phyloP scores from a whole-genome alignment of 1,140 invertebrate species.

The Bombus cullumanus region DNA sequence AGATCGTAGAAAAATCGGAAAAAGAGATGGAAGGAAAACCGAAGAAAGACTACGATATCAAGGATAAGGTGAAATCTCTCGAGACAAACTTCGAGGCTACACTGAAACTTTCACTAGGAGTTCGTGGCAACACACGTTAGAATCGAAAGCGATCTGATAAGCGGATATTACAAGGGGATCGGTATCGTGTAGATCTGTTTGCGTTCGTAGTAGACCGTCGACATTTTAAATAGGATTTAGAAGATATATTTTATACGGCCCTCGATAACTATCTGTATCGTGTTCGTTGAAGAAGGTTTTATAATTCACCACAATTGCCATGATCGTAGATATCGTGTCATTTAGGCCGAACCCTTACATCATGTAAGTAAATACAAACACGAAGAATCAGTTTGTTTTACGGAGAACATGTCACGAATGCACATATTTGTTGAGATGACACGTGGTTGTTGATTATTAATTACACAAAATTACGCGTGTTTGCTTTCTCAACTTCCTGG shows the following conservation, averaged over 20 bases:
- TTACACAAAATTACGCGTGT: background rate
- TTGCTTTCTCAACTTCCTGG: background rate
- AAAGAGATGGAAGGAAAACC: background rate
- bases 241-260: background rate
- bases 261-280: conserved; percentile 10
- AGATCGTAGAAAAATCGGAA: background rate
- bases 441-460: too few species aligned
- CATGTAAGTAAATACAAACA: background rate
- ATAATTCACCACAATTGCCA: conserved; percentile 2
- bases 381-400: background rate
- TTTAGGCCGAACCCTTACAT: background rate
- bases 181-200: conserved; percentile 12
- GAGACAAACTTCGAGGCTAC: background rate
- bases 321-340: background rate
- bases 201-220: background rate
- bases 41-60: background rate
- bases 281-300: background rate
- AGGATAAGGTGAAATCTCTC: background rate
- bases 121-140: background rate
- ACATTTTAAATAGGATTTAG: background rate
- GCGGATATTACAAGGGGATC: background rate
- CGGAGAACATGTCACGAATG: background rate
- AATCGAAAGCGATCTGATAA: conserved; percentile 27
- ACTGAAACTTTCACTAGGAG: conserved; percentile 29
- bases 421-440: background rate